A percentile compares a stretch with the other conserved stretches of the same genome.
Conservation (phyloP, 2,113 vertebrate species). For the Tursiops truncatus region DNA sequence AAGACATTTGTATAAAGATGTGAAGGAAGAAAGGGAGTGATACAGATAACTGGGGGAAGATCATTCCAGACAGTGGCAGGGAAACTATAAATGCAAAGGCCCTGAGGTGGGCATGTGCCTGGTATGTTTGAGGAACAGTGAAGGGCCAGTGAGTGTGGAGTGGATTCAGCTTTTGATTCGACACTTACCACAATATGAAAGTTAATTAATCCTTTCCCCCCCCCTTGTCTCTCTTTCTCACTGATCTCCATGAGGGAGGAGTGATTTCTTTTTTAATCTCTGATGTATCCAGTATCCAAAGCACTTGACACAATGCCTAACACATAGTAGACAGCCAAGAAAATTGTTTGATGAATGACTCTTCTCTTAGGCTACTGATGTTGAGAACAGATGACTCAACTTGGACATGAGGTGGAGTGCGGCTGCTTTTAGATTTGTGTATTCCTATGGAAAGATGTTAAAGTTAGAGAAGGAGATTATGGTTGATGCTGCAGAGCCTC, state of each 20-base stretch:
- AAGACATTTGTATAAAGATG: not conserved
- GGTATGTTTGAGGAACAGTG: not conserved
- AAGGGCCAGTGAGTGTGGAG: not conserved
- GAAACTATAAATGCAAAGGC: not conserved
- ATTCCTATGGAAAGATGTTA: not conserved
- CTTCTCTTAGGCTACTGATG: not conserved
- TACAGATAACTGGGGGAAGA: not conserved
- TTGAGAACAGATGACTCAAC: not conserved
- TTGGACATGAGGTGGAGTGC: not conserved
- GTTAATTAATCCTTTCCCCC: not conserved
- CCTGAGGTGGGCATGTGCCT: not conserved
- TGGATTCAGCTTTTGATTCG: not conserved
- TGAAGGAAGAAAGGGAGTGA: not conserved
- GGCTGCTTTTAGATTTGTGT: not conserved
- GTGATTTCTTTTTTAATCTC: not conserved
- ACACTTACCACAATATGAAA: not conserved
- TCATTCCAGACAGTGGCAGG: not conserved
- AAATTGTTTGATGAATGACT: not conserved
- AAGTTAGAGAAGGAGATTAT: not conserved
- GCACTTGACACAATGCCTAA: not conserved
- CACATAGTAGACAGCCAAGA: not conserved
- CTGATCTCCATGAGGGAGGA: not conserved
- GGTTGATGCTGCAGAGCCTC: not conserved
- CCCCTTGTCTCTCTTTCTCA: not conserved
- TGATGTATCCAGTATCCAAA: not conserved